These are phyloP conservation scores for Schizopygopsis pylzovi DNA, from an alignment of 2,797 vertebrate genomes.

Conservation along the genomic window DNA sequence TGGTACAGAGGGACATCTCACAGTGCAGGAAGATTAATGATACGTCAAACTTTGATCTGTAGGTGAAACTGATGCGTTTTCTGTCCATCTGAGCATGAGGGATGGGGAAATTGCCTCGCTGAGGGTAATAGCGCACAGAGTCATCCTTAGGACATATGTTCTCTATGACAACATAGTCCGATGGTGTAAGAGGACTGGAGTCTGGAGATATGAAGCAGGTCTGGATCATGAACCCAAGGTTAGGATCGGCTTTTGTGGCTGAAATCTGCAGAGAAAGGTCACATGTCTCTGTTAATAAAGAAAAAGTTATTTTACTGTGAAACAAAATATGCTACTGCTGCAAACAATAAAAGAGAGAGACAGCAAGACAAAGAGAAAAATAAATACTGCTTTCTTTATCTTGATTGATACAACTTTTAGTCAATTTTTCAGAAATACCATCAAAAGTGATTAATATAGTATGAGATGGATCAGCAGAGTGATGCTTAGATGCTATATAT, in stretches of 20 bases:
- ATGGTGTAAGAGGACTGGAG: conserved; percentile 79
- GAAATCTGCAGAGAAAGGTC: conserved; percentile 80
- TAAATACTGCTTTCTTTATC: background rate
- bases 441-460: conserved; percentile 2
- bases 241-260: conserved; percentile 82
- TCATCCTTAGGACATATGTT: conserved; percentile 94
- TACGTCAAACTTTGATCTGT: conserved; percentile 84
- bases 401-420: conserved; percentile 7
- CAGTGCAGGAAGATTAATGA: conserved; percentile 92
- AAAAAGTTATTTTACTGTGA: background rate
- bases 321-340: background rate
- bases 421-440: conserved; percentile 1
- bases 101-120: conserved; percentile 71
- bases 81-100: conserved; percentile 75
- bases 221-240: conserved; percentile 89
- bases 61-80: conserved; percentile 90
- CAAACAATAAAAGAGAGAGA: conserved; percentile 31
- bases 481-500: conserved; percentile 27
- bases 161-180: conserved; percentile 88
- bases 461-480: conserved; percentile 19
- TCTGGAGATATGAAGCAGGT: conserved; percentile 88
- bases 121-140: conserved; percentile 83
- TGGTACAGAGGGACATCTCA: conserved; percentile 87
- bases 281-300: conserved; percentile 10
- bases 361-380: conserved; percentile 13